phyloP scores from a whole-genome alignment of 2,797 vertebrate species.

The Lithobates sylvaticus region DNA sequence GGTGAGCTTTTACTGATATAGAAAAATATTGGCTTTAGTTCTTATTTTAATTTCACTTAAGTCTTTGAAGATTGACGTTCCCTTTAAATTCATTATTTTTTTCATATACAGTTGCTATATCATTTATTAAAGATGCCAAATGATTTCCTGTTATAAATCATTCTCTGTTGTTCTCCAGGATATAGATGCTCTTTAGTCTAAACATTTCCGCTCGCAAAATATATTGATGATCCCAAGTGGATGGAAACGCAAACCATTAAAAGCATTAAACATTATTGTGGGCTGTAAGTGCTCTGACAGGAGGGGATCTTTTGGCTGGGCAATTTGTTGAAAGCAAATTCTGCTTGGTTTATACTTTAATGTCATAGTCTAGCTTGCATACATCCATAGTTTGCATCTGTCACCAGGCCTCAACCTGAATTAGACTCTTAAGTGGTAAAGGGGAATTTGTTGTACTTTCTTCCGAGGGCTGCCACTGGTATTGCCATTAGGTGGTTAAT shows the following conservation, averaged over 20 bases:
- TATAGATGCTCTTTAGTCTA: constrained; percentile 43
- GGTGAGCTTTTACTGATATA: not conserved
- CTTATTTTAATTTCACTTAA: not conserved
- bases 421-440: too few species aligned
- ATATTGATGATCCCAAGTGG: constrained; percentile 57
- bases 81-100: not conserved
- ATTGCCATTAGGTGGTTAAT: not conserved
- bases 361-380: constrained; percentile 4
- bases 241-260: constrained; percentile 51
- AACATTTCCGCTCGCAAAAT: constrained; percentile 55
- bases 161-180: constrained; percentile 26
- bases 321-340: constrained; percentile 39
- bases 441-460: too few species aligned
- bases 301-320: constrained; percentile 22
- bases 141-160: constrained; percentile 54
- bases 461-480: too few species aligned
- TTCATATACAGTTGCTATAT: not conserved
- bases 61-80: not conserved
- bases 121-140: constrained; percentile 34
- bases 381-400: not conserved
- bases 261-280: constrained; percentile 51
- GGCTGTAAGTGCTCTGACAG: constrained; percentile 50
- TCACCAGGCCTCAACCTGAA: not conserved
- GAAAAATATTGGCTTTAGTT: not conserved
- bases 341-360: constrained; percentile 7